These are phyloP conservation scores for Sminthurinus signatus DNA, from an alignment of 1,140 invertebrate genomes.

Conservation along the genomic window DNA sequence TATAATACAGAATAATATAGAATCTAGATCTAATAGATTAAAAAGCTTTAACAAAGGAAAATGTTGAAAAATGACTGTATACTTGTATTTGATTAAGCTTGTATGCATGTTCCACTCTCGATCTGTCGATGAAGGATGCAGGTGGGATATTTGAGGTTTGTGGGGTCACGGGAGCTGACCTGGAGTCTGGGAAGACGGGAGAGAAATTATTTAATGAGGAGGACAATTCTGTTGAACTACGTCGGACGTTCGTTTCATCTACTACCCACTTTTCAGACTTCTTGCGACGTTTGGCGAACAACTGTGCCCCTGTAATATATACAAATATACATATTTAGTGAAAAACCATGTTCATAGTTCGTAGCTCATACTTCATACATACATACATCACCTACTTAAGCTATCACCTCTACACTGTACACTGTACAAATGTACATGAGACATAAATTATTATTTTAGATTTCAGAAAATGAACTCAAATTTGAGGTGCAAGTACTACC, in stretches of 20 bases:
- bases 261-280: constrained; percentile 80
- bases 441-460: too few species aligned
- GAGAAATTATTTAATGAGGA: constrained; percentile 43
- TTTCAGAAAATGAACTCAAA: too few species aligned
- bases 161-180: constrained; percentile 44
- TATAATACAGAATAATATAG: too few species aligned
- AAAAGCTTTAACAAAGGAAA: too few species aligned
- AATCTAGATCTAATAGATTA: too few species aligned
- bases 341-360: too few species aligned
- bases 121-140: constrained; percentile 47
- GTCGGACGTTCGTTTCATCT: constrained; percentile 58
- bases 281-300: constrained; percentile 79
- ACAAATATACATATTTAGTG: too few species aligned
- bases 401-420: too few species aligned
- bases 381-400: too few species aligned
- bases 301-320: constrained; percentile 63
- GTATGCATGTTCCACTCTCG: constrained; percentile 49
- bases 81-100: constrained; percentile 54
- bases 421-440: too few species aligned
- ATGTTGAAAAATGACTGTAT: constrained; percentile 26
- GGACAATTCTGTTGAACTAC: constrained; percentile 45
- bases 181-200: constrained; percentile 41
- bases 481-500: too few species aligned
- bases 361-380: too few species aligned
- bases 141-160: constrained; percentile 32